Percentiles rank a stretch among this genome's conserved stretches.
These are phyloP conservation scores for Ardeotis arabs DNA, from an alignment of 2,113 vertebrate species.

Conservation along the genomic window DNA sequence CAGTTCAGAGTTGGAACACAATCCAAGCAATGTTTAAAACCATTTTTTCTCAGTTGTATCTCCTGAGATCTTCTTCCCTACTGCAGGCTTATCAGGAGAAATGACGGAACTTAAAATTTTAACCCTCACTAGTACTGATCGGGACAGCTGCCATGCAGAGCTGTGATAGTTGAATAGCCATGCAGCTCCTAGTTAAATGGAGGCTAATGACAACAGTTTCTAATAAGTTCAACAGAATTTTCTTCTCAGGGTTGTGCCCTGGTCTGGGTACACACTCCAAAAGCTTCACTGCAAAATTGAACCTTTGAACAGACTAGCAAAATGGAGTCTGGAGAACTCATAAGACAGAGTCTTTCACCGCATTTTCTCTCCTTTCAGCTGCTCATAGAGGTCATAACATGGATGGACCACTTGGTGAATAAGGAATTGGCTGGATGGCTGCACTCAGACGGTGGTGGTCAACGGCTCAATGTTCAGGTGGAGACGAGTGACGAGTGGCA, in stretches of 20 bases:
- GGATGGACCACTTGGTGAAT: no score
- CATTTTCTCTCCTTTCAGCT: neutral
- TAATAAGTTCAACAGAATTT: neutral
- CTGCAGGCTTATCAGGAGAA: neutral
- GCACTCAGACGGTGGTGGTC: no score
- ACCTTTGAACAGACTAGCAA: neutral
- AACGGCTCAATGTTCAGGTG: no score
- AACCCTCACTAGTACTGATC: neutral
- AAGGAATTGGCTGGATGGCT: no score
- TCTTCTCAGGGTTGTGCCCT: neutral
- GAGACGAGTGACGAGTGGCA: no score
- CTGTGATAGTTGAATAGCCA: neutral
- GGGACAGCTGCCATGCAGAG: neutral
- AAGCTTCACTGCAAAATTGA: neutral
- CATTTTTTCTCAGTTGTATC: neutral
- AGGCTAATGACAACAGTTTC: neutral
- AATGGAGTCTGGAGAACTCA: neutral
- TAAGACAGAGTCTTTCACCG: neutral
- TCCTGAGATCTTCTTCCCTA: neutral
- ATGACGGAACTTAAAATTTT: neutral
- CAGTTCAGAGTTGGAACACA: neutral
- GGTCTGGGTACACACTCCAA: neutral
- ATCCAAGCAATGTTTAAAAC: neutral
- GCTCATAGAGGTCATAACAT: neutral
- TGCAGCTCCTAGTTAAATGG: neutral